Base-by-base conservation (phyloP, 1,140 invertebrate genomes). In the Meloidogyne hapla region DNA sequence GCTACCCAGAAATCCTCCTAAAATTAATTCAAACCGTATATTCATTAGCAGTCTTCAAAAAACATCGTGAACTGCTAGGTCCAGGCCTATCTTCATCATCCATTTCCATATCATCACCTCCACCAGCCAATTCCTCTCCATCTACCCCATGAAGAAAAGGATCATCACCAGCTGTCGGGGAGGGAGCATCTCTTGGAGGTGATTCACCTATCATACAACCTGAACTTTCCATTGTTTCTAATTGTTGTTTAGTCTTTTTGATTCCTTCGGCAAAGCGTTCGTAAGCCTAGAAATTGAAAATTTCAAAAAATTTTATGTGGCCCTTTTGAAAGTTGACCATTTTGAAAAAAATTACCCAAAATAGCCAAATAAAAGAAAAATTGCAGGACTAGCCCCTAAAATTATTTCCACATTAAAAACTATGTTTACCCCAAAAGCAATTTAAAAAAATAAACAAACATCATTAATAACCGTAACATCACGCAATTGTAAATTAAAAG, bases 51-150 rank as follows among this genome's bases (percentile, higher is more conserved):
- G 79, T 13, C 15, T 79, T 79, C 33, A 63, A 45, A 63, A 76
- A 61, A 25, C 56, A 74, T n/a, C 48, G 12, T n/a, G 48, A 42
- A 42, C 10, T n/a, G 5, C 76, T 77, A 5, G 73, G 28, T 12
- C 81, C 77, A 10, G 80, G 80, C 25, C 1, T 63, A n/a, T 85
- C 84, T n/a, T 83, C 82, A 13, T 83, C 82, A 48, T 85, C 82
- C 23, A 83, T 85, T 78, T 83, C 82, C 82, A 83, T 83, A 42
- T 83, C 82, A 42, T 81, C 74, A 10, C 23, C 74, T 28, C 28
- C 64, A 13, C 33, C 64, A 13, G 45, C 23, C 69, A 65, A 33
- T 70, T 78, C 67, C n/a, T 66, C 61, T 18, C 77, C 74, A 45
- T 77, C 75, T 13, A 79, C 56, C 13, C 73, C 79, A 64, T 73